Base-by-base conservation (phyloP, 2,113 vertebrate species). In the Polyodon spathula region DNA sequence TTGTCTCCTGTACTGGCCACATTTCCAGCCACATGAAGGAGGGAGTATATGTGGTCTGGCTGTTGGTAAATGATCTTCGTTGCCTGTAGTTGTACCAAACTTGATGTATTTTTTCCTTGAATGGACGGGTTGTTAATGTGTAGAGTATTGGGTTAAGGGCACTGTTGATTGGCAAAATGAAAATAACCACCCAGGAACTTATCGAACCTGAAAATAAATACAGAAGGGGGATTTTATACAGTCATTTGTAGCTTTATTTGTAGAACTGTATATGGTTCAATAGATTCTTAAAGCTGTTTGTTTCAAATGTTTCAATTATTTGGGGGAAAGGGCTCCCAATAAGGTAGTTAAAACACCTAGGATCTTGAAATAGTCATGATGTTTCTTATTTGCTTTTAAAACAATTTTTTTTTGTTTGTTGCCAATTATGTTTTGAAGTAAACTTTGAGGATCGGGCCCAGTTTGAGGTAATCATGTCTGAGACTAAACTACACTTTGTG, bases 111-210 rank as follows among this genome's bases (percentile, higher is more conserved):
- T 92, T 97, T 84, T 98, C 94, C 76, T 95, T 97, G 78, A 98
- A 98, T 60, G 94, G 92, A 63, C 94, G 82, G 1, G 95, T 98
- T 43, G 95, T 98, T 76, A 98, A 79, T 4, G 95, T 98, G 76
- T 98, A 98, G 40, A 97, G 89, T 76, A 98, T 93, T 66, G 95
- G 95, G 70, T 98, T 98, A 58, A 97, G 81, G 71, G 95, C 94
- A 8, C 94, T 97, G 61, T 98, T 98, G 78, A 97, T 98, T 63
- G 95, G 95, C 54, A 98, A 81, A 71, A 98, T 97, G 64, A 98
- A 98, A 76, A 97, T 93, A 63, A 97, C 95, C 42, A 97, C 94
- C 95, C 94, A 98, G 48, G 94, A 97, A 64, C 88, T 93, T 76
- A 97, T 97, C 53, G 93, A 91, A 65, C 90, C 95, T 97, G 71